Evolutionary conservation across 2,888 invertebrate genomes (phyloP).

Genomic region (Lumbricus terrestris): DNA sequence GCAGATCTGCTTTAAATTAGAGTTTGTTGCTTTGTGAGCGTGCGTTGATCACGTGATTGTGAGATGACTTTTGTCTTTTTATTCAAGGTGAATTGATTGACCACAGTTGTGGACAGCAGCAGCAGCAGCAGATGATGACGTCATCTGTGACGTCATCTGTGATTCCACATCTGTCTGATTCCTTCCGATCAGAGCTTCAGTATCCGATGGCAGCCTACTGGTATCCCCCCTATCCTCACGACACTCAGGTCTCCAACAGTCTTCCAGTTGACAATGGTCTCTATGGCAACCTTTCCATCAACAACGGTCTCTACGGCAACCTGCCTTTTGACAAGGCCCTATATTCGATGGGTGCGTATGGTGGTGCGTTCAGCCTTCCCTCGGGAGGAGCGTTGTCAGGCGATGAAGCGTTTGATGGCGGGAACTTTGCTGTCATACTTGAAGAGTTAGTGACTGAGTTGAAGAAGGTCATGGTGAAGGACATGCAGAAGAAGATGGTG

Average conservation of each 20-base stretch:
- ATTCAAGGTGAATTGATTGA: not conserved
- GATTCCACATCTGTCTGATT: not conserved
- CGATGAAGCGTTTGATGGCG: not conserved
- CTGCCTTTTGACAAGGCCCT: not conserved
- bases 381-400: too few relatives aligned
- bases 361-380: not conserved
- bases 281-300: not conserved
- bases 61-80: not conserved
- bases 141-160: not conserved
- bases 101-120: too few relatives aligned
- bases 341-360: not conserved
- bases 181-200: not conserved
- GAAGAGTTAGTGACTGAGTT: slow-evolving; percentile 77
- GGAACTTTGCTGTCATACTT: not conserved
- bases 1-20: not conserved
- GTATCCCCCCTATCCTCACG: not conserved
- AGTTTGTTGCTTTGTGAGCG: not conserved
- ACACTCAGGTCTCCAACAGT: not conserved
- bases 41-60: too few relatives aligned
- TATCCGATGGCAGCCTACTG: too few relatives aligned
- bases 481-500: slow-evolving; percentile 93
- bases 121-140: not conserved
- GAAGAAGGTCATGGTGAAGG: slow-evolving; percentile 84
- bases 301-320: not conserved
- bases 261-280: not conserved